Evolutionary conservation across 2,888 invertebrate species (phyloP).

Genomic region (Leucozona laternaria): DNA sequence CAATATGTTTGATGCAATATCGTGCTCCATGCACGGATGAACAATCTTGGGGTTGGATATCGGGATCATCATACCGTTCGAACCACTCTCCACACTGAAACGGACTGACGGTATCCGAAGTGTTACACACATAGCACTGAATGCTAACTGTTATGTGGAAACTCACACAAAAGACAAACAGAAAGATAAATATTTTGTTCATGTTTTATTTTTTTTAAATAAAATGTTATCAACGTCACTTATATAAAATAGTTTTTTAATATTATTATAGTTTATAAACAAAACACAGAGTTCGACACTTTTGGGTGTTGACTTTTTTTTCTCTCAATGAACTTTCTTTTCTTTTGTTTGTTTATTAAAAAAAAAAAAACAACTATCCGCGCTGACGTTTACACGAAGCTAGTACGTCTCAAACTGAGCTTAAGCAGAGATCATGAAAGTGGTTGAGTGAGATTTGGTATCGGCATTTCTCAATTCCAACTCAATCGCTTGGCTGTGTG

Average conservation of each 20-base stretch:
- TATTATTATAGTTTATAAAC: neutral
- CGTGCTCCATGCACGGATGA: slow-evolving; percentile 92
- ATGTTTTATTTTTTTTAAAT: slow-evolving; percentile 18
- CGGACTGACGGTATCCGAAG: slow-evolving; percentile 90
- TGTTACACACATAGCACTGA: slow-evolving; percentile 95
- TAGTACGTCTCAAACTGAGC: slow-evolving; percentile 62
- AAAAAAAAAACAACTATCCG: slow-evolving; percentile 24
- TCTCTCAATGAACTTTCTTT: neutral
- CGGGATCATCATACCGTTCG: slow-evolving; percentile 86
- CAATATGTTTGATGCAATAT: slow-evolving; percentile 97
- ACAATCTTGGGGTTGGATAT: slow-evolving; percentile 89
- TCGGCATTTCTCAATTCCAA: slow-evolving; percentile 34
- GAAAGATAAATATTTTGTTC: slow-evolving; percentile 42
- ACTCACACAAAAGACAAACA: slow-evolving; percentile 64
- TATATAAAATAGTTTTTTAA: neutral
- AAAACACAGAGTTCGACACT: neutral
- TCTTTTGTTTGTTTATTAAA: slow-evolving; percentile 13
- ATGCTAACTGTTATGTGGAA: slow-evolving; percentile 86
- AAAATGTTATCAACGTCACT: slow-evolving; percentile 9
- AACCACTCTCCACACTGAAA: slow-evolving; percentile 94
- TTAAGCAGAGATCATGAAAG: slow-evolving; percentile 44
- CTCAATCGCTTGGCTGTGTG: slow-evolving; percentile 44
- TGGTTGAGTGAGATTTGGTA: slow-evolving; percentile 49
- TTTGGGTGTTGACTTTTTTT: neutral
- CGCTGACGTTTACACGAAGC: slow-evolving; percentile 57